Evolutionary conservation across 2,888 invertebrate genomes (phyloP), one percentile per base, ranked within the genome.

Genomic region (Drosophila tanythrix): DNA sequence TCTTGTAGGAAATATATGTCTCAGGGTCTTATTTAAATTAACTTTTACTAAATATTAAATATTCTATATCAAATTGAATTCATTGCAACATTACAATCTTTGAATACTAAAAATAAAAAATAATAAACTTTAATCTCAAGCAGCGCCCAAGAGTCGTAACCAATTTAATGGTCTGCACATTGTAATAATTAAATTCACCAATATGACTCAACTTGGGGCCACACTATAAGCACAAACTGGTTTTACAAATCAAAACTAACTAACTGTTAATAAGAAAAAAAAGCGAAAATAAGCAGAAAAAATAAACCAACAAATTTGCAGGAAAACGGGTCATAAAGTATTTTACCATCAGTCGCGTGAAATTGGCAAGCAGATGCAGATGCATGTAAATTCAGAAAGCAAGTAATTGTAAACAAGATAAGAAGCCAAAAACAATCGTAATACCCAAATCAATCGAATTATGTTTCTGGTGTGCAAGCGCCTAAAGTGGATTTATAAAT

Each of bases 401-500:
- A 69, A 73, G 68, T 67, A 59, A 62, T 61, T 46, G 66, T 55
- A 29, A 57, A 35, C n/a, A 38, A 7, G 21, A 46, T 21, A n/a
- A 27, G 36, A 51, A 69, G 67, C 29, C 52, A 70, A 74, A 71
- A 68, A 68, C n/a, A 68, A 57, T 51, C 53, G 62, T 33, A 62
- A 46, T 51, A 58, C 43, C 46, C 36, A 63, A 74, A 57, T 66
- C 65, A 51, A 27, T 36, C 27, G 46, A 59, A 67, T 65, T 67
- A 57, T 62, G 62, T 60, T 60, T 40, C 48, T 58, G 58, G 51
- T 64, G 68, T 48, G 62, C 59, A 56, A 58, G 56, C 63, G 64
- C 52, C 50, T 38, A 48, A 65, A 52, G 73, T 73, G 79, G 62
- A 79, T 80, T 85, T 67, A 85, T 87, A 82, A 88, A 85, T 85